phyloP scores from a whole-genome alignment of 2,888 invertebrate genomes.

The Drosophila quinaria region DNA sequence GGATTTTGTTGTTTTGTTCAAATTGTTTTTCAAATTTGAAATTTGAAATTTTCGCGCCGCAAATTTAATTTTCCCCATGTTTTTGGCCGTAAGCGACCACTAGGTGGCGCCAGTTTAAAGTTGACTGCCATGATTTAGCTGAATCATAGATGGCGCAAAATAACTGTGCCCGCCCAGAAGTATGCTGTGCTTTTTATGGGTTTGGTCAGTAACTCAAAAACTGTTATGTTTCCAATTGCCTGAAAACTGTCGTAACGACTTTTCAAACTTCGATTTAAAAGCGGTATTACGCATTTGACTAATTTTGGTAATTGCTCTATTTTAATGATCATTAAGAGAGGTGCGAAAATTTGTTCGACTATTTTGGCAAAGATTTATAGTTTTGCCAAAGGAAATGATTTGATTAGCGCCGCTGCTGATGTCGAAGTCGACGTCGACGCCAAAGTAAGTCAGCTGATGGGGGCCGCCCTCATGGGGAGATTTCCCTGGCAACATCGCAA shows the following conservation, averaged over 20 bases:
- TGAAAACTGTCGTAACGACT: no score
- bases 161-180: neutral
- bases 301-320: no score
- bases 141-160: neutral
- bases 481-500: conserved; percentile 5
- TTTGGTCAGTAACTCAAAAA: neutral
- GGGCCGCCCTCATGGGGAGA: conserved; percentile 3
- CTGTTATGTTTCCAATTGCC: no score
- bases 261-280: no score
- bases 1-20: no score
- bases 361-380: conserved; percentile 58
- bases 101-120: conserved; percentile 3
- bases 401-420: conserved; percentile 2
- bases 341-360: conserved; percentile 49
- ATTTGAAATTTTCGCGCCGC: no score
- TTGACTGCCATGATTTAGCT: neutral
- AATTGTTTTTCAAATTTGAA: no score
- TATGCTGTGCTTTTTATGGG: neutral
- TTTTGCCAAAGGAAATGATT: conserved; percentile 37
- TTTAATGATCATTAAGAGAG: conserved; percentile 62
- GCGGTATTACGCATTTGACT: no score
- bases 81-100: neutral
- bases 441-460: conserved; percentile 35
- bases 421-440: neutral
- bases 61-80: no score